phyloP scores from a whole-genome alignment of 2,888 invertebrate species.

The Drosophila eohydei region DNA sequence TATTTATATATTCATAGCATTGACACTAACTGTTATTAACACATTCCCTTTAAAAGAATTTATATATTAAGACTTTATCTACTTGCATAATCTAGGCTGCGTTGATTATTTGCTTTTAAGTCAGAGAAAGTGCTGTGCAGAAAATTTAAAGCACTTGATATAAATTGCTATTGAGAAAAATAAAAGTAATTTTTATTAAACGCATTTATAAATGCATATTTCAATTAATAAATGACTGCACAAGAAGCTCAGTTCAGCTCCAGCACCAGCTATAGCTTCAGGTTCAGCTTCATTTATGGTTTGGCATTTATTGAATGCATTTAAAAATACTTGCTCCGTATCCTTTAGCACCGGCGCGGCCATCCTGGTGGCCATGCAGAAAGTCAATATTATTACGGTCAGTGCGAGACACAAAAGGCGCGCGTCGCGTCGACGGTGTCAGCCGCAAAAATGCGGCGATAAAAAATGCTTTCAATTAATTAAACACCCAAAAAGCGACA shows the following conservation, averaged over 20 bases:
- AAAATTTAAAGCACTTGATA: conserved; percentile 1
- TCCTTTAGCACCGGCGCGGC: neutral
- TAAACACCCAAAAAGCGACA: conserved; percentile 70
- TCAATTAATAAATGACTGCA: conserved; percentile 57
- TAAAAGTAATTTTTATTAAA: neutral
- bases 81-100: no score
- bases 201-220: conserved; percentile 33
- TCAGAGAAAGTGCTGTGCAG: no score
- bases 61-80: no score
- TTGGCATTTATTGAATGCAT: conserved; percentile 27
- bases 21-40: no score
- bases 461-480: conserved; percentile 78
- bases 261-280: neutral
- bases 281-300: conserved; percentile 28
- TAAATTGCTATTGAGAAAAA: neutral
- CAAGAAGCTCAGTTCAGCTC: conserved; percentile 2
- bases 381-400: conserved; percentile 72
- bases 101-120: no score
- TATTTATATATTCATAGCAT: no score
- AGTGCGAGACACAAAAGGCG: conserved; percentile 47
- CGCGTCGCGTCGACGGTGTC: conserved; percentile 15
- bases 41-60: no score
- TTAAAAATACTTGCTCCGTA: conserved; percentile 11
- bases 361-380: conserved; percentile 25
- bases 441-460: conserved; percentile 60